phyloP scores from a whole-genome alignment of 1,140 invertebrate species.

The Neodiprion pinetum region DNA sequence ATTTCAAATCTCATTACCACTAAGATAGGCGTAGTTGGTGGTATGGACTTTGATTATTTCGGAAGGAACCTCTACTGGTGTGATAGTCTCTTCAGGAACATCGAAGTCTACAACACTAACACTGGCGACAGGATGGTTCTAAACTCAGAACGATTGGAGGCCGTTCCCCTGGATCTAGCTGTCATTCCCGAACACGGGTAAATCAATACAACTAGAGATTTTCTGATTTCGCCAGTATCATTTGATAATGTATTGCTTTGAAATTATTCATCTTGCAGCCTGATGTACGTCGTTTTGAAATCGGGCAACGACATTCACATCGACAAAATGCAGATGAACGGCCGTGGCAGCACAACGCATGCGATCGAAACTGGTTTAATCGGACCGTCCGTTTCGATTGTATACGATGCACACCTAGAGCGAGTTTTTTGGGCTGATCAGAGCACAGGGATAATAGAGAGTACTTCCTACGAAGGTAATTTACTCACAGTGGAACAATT shows the following conservation, averaged over 20 bases:
- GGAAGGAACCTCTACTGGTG: conserved; percentile 74
- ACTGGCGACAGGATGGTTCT: conserved; percentile 65
- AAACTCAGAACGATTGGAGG: conserved; percentile 57
- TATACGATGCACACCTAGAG: conserved; percentile 61
- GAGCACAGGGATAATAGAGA: conserved; percentile 63
- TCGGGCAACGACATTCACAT: conserved; percentile 63
- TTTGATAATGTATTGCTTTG: neutral
- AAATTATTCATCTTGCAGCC: conserved; percentile 50
- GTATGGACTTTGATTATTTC: conserved; percentile 72
- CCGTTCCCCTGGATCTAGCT: conserved; percentile 68
- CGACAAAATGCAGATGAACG: conserved; percentile 67
- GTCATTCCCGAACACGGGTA: conserved; percentile 72
- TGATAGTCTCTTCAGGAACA: conserved; percentile 63
- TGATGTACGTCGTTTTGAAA: conserved; percentile 71
- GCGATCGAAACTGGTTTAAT: conserved; percentile 61
- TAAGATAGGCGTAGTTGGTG: conserved; percentile 64
- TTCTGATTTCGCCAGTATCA: conserved; percentile 9
- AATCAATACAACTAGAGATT: conserved; percentile 7
- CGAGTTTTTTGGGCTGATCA: conserved; percentile 67
- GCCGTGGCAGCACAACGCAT: conserved; percentile 55
- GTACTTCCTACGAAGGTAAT: conserved; percentile 63
- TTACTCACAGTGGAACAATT: neutral
- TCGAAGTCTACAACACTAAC: conserved; percentile 67
- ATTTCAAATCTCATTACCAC: conserved; percentile 52
- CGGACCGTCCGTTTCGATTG: conserved; percentile 62